These are phyloP conservation scores for Paradisaea rubra DNA, from an alignment of 2,113 vertebrate genomes.

Conservation along the genomic window DNA sequence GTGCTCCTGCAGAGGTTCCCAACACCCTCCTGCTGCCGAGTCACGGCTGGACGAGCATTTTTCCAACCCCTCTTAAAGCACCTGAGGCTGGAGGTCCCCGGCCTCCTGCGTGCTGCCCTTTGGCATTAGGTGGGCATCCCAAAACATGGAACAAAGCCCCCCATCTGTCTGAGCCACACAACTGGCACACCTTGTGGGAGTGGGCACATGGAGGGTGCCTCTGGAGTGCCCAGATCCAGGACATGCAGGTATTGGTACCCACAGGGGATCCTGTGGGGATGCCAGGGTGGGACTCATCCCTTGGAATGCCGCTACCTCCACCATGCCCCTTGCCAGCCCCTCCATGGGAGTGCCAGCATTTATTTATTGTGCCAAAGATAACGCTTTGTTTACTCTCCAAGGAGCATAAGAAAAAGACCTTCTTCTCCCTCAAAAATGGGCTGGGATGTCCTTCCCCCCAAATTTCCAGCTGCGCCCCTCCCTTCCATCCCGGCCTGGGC, in stretches of 20 bases:
- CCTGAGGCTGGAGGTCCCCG: not conserved
- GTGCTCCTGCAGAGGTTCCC: not conserved
- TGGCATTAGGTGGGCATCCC: not conserved
- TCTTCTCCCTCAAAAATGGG: not conserved
- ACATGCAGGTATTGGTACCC: too few relatives aligned
- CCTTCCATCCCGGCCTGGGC: not conserved
- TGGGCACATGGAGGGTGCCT: not conserved
- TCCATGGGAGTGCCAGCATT: rapidly evolving
- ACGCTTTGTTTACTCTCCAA: not conserved
- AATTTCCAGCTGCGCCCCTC: not conserved
- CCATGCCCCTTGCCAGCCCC: not conserved
- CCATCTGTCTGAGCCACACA: not conserved
- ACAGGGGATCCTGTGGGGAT: not conserved
- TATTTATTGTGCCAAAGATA: constrained; percentile 50
- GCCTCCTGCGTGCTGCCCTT: not conserved
- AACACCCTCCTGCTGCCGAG: rapidly evolving
- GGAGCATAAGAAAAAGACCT: not conserved
- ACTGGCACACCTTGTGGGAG: not conserved
- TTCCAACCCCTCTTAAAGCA: not conserved
- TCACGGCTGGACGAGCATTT: not conserved
- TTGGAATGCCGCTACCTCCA: rapidly evolving
- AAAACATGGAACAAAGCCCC: not conserved
- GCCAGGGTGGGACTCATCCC: not conserved
- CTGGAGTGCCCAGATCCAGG: not conserved
- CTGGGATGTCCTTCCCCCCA: not conserved